Percentiles rank a stretch among this genome's conserved stretches.
phyloP scores from a whole-genome alignment of 2,113 vertebrate genomes.

The Panthera leo region DNA sequence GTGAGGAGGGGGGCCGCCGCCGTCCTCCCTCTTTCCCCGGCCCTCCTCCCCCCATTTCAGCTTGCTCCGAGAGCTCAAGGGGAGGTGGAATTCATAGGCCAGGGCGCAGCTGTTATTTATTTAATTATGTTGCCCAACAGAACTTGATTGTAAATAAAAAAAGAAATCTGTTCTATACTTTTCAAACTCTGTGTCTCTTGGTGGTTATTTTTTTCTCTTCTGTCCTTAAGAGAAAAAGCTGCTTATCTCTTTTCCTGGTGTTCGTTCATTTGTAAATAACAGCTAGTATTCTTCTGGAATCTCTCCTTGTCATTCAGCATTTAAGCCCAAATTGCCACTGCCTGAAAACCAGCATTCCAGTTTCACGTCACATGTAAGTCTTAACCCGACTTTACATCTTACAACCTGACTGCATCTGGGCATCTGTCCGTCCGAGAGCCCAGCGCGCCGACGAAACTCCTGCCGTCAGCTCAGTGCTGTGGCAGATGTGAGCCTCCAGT shows the following conservation, averaged over 20 bases:
- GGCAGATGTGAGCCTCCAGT: fast-evolving
- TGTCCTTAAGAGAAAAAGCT: background rate
- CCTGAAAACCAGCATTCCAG: fast-evolving
- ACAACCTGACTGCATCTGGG: no score
- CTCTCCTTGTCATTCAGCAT: fast-evolving
- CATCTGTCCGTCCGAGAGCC: background rate
- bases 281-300: background rate
- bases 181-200: slow-evolving; percentile 56
- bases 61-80: slow-evolving; percentile 66
- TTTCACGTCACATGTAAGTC: fast-evolving
- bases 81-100: slow-evolving; percentile 68
- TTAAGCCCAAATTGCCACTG: background rate
- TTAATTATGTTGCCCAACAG: slow-evolving; percentile 83
- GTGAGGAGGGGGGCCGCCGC: background rate
- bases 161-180: slow-evolving; percentile 83
- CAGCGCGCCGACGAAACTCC: fast-evolving
- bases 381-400: background rate
- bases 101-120: slow-evolving; percentile 86
- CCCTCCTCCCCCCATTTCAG: background rate
- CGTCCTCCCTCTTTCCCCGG: background rate
- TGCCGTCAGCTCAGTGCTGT: fast-evolving
- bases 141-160: slow-evolving; percentile 88
- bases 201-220: slow-evolving; percentile 47
- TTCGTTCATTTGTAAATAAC: background rate
- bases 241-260: background rate